A percentile compares a stretch with the other conserved stretches of the same genome.
Evolutionary conservation across 2,797 vertebrate species (phyloP).

Genomic region (Coracias cyanogaster): DNA sequence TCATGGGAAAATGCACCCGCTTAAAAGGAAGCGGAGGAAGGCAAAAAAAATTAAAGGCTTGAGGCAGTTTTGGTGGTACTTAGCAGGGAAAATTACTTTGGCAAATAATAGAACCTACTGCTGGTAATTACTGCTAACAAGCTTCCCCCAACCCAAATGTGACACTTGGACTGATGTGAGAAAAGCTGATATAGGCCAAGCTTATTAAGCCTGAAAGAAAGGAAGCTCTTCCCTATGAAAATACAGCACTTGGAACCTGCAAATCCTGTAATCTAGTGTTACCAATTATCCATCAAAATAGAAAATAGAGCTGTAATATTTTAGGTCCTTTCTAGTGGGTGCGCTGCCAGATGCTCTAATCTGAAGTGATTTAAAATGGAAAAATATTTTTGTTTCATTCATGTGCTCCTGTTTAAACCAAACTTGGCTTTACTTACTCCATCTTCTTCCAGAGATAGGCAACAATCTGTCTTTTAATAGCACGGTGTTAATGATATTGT

Average conservation of each 20-base stretch:
- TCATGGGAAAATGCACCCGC: conserved; percentile 89
- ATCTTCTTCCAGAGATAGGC: neutral
- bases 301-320: conserved; percentile 80
- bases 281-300: conserved; percentile 76
- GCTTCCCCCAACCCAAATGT: conserved; percentile 82
- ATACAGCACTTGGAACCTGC: conserved; percentile 75
- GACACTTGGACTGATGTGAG: conserved; percentile 83
- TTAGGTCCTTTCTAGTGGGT: conserved; percentile 46
- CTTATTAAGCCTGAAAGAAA: conserved; percentile 82
- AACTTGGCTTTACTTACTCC: conserved; percentile 59
- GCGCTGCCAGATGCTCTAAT: conserved; percentile 62
- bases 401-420: conserved; percentile 47
- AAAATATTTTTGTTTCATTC: conserved; percentile 65
- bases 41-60: conserved; percentile 84
- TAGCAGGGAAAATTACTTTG: conserved; percentile 91
- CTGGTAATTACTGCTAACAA: conserved; percentile 91
- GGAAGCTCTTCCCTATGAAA: conserved; percentile 74
- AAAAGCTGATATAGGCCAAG: conserved; percentile 82
- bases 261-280: conserved; percentile 82
- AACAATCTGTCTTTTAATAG: conserved; percentile 12
- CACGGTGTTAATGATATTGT: neutral
- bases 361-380: conserved; percentile 68
- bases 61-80: conserved; percentile 88
- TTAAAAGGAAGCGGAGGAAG: conserved; percentile 82
- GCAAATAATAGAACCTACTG: conserved; percentile 86